phyloP scores from a whole-genome alignment of 2,797 vertebrate species.

The Cercopithecus hamlyni region DNA sequence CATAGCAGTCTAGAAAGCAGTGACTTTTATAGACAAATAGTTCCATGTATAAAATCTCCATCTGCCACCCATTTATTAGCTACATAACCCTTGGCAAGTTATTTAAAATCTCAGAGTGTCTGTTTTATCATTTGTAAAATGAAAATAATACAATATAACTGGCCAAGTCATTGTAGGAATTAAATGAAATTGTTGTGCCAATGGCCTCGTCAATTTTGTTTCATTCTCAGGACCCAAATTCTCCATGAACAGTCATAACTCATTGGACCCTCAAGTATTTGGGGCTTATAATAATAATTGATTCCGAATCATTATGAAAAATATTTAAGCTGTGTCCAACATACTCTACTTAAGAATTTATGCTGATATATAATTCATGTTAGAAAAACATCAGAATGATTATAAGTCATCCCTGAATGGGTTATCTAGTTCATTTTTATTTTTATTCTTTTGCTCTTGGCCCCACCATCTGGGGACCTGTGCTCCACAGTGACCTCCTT shows the following conservation, averaged over 20 bases:
- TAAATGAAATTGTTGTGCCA: slow-evolving; percentile 20
- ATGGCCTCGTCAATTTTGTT: slow-evolving; percentile 4
- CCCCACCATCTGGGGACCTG: not conserved
- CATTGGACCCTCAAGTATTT: not conserved
- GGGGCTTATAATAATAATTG: not conserved
- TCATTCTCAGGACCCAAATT: not conserved
- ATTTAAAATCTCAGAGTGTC: not conserved
- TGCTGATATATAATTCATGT: slow-evolving; percentile 1
- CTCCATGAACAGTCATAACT: not conserved
- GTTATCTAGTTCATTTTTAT: not conserved
- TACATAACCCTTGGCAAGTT: not conserved
- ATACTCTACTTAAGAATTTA: not conserved
- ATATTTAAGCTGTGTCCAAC: not conserved
- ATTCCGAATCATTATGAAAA: not conserved
- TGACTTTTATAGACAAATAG: not conserved
- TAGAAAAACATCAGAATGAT: slow-evolving; percentile 1
- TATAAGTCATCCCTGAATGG: not conserved
- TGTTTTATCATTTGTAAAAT: not conserved
- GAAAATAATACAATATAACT: not conserved
- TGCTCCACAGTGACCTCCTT: not conserved
- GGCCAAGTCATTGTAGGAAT: not conserved
- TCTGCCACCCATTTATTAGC: not conserved
- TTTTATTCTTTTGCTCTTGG: not conserved
- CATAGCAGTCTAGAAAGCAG: not conserved
- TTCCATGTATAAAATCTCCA: not conserved